Evolutionary conservation across 2,113 vertebrate species (phyloP), one percentile per base, ranked within the genome.

Genomic region (Eurystomus gularis): DNA sequence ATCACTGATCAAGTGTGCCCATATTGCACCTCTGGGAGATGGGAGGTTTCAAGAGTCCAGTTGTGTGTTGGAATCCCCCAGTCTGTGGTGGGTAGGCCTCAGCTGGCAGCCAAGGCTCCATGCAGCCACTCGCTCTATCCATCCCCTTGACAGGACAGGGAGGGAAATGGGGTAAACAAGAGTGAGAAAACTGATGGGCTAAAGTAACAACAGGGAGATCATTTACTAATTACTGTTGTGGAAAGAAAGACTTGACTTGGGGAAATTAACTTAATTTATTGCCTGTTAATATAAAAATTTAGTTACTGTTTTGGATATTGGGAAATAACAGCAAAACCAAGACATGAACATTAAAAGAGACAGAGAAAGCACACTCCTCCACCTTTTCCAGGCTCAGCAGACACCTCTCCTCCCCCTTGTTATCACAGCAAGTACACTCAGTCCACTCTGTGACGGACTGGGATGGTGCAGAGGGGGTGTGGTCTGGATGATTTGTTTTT

Each of bases 401-500:
- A 52, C 14, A 42, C 9, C 6, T 65, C 9, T 76, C 3, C 7
- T 75, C 3, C 6, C 20, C 11, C 4, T 48, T n/a, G 14, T 16
- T 66, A 24, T 25, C 2, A 2, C 37, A 77, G 37, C 31, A 76
- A 46, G 16, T 18, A 61, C 7, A 1, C 19, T 54, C 19, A 76
- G 14, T 46, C 11, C 12, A 10, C 28, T 49, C 35, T 1, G 0
- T 61, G 33, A 61, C 0, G 4, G 40, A 75, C 26, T 11, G 33
- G 3, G 3, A 5, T 62, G 6, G 10, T 7, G 1, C 31, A 54
- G n/a, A 7, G 8, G 17, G 35, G 14, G 7, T 79, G 17, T 35
- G 17, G 6, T 69, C n/a, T 11, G 1, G 24, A 19, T 3, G 9
- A 55, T 65, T 49, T 33, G 5, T 1, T 0, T 1, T 2, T 10